Percentiles rank a stretch among this genome's conserved stretches.
Conservation (phyloP, 2,797 vertebrate genomes). For the Siniperca scherzeri region DNA sequence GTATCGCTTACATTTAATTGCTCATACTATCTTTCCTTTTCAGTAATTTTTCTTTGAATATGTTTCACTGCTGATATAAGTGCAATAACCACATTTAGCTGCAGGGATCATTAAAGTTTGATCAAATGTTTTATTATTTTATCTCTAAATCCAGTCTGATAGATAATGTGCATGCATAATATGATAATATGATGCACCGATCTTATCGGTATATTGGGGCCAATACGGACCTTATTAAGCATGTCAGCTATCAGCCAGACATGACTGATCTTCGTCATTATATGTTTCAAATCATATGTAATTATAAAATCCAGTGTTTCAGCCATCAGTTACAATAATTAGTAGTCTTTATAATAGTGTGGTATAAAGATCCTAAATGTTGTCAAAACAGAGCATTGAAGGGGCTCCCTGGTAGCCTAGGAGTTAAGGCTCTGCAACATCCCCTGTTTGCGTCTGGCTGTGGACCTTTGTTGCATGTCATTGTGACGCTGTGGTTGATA, state of each 20-base stretch:
- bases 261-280: neutral
- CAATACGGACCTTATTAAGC: neutral
- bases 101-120: conserved; percentile 37
- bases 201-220: neutral
- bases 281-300: neutral
- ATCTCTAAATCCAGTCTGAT: conserved; percentile 9
- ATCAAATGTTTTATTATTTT: conserved; percentile 22
- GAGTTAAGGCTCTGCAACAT: neutral
- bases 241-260: neutral
- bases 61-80: conserved; percentile 11
- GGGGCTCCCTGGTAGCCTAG: too few relatives aligned
- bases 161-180: neutral
- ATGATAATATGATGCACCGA: neutral
- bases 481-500: too few relatives aligned
- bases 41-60: conserved; percentile 18
- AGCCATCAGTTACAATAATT: neutral
- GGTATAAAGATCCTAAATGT: neutral
- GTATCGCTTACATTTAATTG: conserved; percentile 12
- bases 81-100: conserved; percentile 50
- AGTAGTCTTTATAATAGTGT: too few relatives aligned
- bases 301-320: neutral
- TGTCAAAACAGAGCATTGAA: neutral
- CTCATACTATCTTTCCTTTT: conserved; percentile 22
- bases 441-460: neutral
- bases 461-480: neutral